Conservation (phyloP, 2,113 vertebrate species). For the Datnioides undecimradiatus region DNA sequence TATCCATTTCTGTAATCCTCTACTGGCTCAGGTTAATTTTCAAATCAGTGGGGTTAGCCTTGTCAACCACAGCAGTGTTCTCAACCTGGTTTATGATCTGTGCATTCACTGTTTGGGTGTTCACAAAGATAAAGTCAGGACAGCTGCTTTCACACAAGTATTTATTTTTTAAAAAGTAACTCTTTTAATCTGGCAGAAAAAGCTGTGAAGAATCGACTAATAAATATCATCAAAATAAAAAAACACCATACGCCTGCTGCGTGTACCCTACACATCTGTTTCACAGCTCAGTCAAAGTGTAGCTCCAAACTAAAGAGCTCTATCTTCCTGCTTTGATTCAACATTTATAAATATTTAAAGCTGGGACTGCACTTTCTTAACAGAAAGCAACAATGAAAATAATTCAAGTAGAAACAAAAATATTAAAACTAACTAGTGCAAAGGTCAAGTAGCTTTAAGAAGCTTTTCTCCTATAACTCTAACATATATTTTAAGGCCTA, state of each 20-base stretch:
- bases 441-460: background rate
- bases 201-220: background rate
- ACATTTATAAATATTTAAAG: slow-evolving; percentile 9
- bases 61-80: background rate
- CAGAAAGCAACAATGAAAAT: background rate
- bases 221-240: slow-evolving; percentile 11
- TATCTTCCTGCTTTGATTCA: background rate
- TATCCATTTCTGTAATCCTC: background rate
- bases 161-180: slow-evolving; percentile 22
- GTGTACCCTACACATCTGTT: background rate
- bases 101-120: background rate
- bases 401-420: background rate
- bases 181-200: background rate
- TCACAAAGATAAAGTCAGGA: background rate
- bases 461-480: background rate
- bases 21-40: background rate
- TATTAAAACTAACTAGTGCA: slow-evolving; percentile 16
- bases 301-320: too few relatives aligned
- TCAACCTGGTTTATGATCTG: background rate
- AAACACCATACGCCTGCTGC: background rate
- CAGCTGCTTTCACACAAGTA: background rate
- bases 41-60: background rate
- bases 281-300: background rate
- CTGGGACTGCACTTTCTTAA: background rate
- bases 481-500: background rate